These are phyloP conservation scores for Poecilia picta DNA, from an alignment of 2,797 vertebrate species.

Conservation along the genomic window DNA sequence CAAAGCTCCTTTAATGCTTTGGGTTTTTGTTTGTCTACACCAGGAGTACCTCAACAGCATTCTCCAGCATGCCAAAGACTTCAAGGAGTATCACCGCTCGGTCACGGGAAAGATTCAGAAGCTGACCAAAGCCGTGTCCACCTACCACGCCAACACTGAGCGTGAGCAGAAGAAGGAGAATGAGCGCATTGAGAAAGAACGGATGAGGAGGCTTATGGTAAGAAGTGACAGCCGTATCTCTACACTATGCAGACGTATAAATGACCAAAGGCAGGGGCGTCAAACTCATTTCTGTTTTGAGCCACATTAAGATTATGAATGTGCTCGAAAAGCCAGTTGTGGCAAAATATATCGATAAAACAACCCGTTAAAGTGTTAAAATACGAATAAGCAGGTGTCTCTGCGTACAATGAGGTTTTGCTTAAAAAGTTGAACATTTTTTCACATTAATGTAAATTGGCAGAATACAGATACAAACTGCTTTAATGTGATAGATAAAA, in stretches of 20 bases:
- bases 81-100: conserved; percentile 96
- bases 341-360: too few species aligned
- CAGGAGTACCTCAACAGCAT: conserved; percentile 99
- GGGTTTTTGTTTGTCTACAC: background rate
- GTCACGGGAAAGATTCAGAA: conserved; percentile 96
- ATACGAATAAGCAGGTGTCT: too few species aligned
- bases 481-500: background rate
- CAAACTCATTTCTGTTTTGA: too few species aligned
- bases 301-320: too few species aligned
- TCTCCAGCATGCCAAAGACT: conserved; percentile 97
- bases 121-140: conserved; percentile 95
- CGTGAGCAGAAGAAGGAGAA: conserved; percentile 99
- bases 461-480: too few species aligned
- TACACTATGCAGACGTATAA: background rate
- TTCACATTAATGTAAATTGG: too few species aligned
- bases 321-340: too few species aligned
- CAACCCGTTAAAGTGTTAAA: too few species aligned
- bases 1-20: background rate
- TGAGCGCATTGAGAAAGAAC: conserved; percentile 96
- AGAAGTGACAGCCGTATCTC: conserved; percentile 9
- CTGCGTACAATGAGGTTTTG: too few species aligned
- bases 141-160: conserved; percentile 97
- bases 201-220: conserved; percentile 97
- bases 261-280: too few species aligned
- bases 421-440: too few species aligned